Percentiles rank a stretch among this genome's conserved stretches.
Evolutionary conservation across 2,797 vertebrate species (phyloP).

Genomic region (Sebastes itinus): DNA sequence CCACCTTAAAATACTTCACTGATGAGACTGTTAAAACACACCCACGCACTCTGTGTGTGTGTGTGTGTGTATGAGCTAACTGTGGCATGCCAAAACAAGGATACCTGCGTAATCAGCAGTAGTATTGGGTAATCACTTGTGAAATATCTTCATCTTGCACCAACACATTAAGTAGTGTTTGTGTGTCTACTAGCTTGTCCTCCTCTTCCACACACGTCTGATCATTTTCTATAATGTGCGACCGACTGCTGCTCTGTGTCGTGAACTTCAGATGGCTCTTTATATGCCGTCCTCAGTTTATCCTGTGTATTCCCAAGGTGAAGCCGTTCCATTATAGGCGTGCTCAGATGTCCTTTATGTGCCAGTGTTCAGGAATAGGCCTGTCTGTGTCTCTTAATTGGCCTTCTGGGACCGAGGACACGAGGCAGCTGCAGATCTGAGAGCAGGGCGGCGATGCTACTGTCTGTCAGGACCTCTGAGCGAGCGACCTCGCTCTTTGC

Average conservation of each 20-base stretch:
- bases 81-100: constrained; percentile 36
- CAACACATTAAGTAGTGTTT: not conserved
- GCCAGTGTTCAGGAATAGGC: constrained; percentile 28
- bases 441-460: not conserved
- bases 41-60: not conserved
- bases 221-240: not conserved
- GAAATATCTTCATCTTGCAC: constrained; percentile 30
- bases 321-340: constrained; percentile 14
- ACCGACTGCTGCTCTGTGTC: not conserved
- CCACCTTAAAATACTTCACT: constrained; percentile 24
- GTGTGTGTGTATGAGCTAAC: not conserved
- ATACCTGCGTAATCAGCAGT: constrained; percentile 20
- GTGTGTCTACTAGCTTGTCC: not conserved
- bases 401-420: constrained; percentile 48
- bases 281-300: not conserved
- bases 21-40: constrained; percentile 25
- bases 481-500: not conserved
- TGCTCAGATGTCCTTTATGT: constrained; percentile 47
- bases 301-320: constrained; percentile 31
- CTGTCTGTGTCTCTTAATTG: constrained; percentile 57
- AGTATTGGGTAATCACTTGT: constrained; percentile 40
- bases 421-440: constrained; percentile 41
- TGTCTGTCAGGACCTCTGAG: constrained; percentile 13
- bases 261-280: constrained; percentile 1
- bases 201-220: not conserved